Evolutionary conservation across 1,140 invertebrate species (phyloP), one percentile per base, ranked within the genome.

Genomic region (Cecropterus lyciades): DNA sequence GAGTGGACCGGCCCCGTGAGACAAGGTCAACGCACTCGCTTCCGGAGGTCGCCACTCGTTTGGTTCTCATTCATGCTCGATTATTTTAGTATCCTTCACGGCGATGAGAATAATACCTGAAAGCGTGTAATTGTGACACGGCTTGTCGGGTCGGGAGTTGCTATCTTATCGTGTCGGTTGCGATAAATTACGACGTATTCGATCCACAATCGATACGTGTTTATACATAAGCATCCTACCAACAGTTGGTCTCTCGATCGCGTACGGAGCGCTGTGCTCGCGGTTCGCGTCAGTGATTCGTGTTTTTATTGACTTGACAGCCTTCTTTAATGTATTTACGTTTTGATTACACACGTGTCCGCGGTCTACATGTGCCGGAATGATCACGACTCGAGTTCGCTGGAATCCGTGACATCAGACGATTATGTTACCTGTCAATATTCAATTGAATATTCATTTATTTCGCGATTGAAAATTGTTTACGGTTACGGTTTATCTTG

Each of bases 171-270:
- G 77, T 77, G 49, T 20, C 45, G 45, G 45, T 45, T 43, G 11
- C 81, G 87, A 90, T 90, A 88, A 87, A 88, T 89, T 88, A 79
- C 73, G 66, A 49, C 70, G 74, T 70, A 75, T 81, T 82, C 85
- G 87, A 89, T 87, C 80, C 71, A 85, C 79, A 83, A 87, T 89
- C 87, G 78, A 90, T 87, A 87, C 72, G 78, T 76, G 72, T 73
- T 65, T 75, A 70, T 79, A 73, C 70, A 73, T 77, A 73, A 72
- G 56, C 70, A 69, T 75, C 77, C 79, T 73, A 79, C 77, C 70
- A 79, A 82, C 84, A 87, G 85, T 90, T 85, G 84, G 69, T 73
- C 79, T 78, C 73, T 79, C 69, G 83, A 73, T 72, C 76, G 84
- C 82, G 81, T 37, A 64, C 78, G 33, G 81, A 67, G 73, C 83